Evolutionary conservation across 2,888 invertebrate species (phyloP), one percentile per base, ranked within the genome.

Genomic region (Sminthurinus aureus): DNA sequence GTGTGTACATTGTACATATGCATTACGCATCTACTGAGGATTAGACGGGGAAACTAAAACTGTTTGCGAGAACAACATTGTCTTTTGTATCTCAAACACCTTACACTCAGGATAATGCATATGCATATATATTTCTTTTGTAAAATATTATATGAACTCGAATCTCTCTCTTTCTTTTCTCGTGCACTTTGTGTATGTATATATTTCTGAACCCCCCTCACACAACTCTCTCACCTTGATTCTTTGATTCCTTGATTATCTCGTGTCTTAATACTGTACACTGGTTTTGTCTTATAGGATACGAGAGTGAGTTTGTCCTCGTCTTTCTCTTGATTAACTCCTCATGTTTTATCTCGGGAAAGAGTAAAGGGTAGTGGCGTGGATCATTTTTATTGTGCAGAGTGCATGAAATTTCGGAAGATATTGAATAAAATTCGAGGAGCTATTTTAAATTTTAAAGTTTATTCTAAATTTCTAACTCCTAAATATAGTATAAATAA

Each of bases 161-260:
- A 38, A 6, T 38, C 38, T 38, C 38, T 38, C 38, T 38, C 38
- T 38, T 6, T 38, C 38, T 38, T 38, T 38, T 38, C 38, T 67
- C 67, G 67, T n/a, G 6, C n/a, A 67, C 67, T 67, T 67, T 67
- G 8, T 67, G 64, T 64, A n/a, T n/a, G n/a, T n/a, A n/a, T n/a
- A n/a, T n/a, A n/a, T 67, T n/a, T 67, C n/a, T 67, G 67, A 67
- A 38, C 38, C 64, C 64, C 64, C 64, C 64, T 64, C 64, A 15
- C n/a, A 18, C 64, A 18, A 15, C 64, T 64, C 64, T 64, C 64
- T 64, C 64, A 15, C n/a, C 64, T 18, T 64, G 64, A 64, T 64
- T 64, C 64, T 8, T 64, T 64, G 15, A 64, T 64, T 64, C 64
- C 64, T 64, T 64, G 64, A 64, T 64, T 18, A n/a, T 64, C 18